Percentiles rank a stretch among this genome's conserved stretches.
Conservation (phyloP, 2,113 vertebrate genomes). For the Manacus vitellinus region DNA sequence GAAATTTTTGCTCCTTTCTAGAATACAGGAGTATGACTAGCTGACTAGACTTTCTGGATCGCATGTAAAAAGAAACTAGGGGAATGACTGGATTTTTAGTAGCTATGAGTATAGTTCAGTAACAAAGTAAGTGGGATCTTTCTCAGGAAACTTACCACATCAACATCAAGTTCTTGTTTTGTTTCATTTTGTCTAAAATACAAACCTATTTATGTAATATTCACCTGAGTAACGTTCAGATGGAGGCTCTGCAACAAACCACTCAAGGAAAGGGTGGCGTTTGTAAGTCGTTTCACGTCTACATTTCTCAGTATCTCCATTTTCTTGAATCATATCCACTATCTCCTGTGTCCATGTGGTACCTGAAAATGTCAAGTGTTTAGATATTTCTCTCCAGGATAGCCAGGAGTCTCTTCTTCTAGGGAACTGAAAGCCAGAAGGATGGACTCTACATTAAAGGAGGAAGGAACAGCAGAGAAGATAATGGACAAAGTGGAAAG, state of each 20-base stretch:
- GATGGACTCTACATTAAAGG: not conserved
- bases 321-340: conserved; percentile 75
- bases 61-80: not conserved
- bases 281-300: conserved; percentile 55
- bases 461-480: not conserved
- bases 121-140: not conserved
- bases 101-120: not conserved
- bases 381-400: not conserved
- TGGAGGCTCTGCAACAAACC: not conserved
- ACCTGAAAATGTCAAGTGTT: conserved; percentile 49
- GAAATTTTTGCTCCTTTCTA: not conserved
- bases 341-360: conserved; percentile 80
- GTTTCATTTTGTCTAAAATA: not conserved
- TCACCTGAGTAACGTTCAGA: not conserved
- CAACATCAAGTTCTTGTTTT: not conserved
- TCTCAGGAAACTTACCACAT: not conserved
- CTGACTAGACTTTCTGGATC: not conserved
- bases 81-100: not conserved
- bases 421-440: not conserved
- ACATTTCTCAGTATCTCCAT: conserved; percentile 67
- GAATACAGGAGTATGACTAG: not conserved
- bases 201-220: not conserved
- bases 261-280: conserved; percentile 75
- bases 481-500: not conserved
- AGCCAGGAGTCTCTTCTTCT: not conserved